Percentiles rank a stretch among this genome's conserved stretches.
Evolutionary conservation across 2,797 vertebrate species (phyloP).

Genomic region (Gastrophryne carolinensis): DNA sequence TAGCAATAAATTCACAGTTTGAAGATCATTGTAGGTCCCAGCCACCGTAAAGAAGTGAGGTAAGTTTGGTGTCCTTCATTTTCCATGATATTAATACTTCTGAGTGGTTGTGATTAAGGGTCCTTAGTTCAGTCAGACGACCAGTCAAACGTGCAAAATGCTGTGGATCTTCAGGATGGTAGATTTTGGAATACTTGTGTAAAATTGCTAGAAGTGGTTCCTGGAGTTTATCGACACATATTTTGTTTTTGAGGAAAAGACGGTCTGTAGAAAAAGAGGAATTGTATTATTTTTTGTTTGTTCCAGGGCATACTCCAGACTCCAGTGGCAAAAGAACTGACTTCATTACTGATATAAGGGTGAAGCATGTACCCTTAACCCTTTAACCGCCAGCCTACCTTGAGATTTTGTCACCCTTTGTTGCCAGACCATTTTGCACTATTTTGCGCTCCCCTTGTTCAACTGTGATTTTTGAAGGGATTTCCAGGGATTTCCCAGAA

Average conservation of each 20-base stretch:
- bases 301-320: too few species aligned
- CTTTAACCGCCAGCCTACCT: too few species aligned
- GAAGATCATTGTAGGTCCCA: conserved; percentile 66
- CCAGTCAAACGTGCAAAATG: conserved; percentile 70
- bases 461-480: too few species aligned
- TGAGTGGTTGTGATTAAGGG: conserved; percentile 68
- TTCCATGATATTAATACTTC: conserved; percentile 67
- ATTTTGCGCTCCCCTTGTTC: too few species aligned
- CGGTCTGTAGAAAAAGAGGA: conserved; percentile 59
- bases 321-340: not conserved
- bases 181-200: conserved; percentile 72
- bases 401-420: too few species aligned
- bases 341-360: too few species aligned
- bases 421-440: too few species aligned
- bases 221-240: conserved; percentile 69
- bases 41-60: conserved; percentile 59
- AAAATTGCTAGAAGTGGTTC: conserved; percentile 71
- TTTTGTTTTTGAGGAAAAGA: conserved; percentile 70
- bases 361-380: too few species aligned
- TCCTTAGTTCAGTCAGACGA: conserved; percentile 71
- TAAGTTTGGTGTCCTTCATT: conserved; percentile 58
- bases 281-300: too few species aligned
- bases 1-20: not conserved
- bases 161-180: conserved; percentile 69
- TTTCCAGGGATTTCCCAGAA: too few species aligned